These are phyloP conservation scores for Riparia riparia DNA, from an alignment of 2,113 vertebrate genomes.

Conservation along the genomic window DNA sequence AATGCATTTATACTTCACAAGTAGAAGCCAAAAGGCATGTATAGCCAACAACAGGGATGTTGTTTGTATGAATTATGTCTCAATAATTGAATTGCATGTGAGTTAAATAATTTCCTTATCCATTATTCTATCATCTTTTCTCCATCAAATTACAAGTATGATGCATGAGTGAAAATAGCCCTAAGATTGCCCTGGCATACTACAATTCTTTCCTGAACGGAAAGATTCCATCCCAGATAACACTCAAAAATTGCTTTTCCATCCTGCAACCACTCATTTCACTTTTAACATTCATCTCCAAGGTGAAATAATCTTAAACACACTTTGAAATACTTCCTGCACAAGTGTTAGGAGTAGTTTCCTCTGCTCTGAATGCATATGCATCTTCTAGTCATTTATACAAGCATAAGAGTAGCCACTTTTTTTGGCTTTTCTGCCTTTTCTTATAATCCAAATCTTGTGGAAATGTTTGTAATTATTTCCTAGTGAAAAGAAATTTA, in stretches of 20 bases:
- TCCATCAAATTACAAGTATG: neutral
- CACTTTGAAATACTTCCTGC: neutral
- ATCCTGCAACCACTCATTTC: neutral
- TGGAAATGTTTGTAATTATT: neutral
- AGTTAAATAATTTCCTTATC: neutral
- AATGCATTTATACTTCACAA: neutral
- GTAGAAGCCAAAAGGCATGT: neutral
- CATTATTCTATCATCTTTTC: neutral
- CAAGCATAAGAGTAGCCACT: neutral
- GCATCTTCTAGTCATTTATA: neutral
- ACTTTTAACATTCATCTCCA: constrained; percentile 2
- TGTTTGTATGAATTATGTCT: neutral
- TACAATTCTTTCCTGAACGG: neutral
- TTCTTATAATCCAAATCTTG: neutral
- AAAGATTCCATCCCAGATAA: neutral
- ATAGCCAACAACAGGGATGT: neutral
- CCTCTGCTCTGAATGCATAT: neutral
- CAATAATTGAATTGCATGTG: neutral
- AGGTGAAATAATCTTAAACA: neutral
- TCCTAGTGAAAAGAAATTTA: neutral
- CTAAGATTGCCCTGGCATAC: neutral
- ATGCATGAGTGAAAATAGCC: constrained; percentile 17
- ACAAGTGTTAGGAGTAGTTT: neutral
- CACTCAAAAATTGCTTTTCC: constrained; percentile 19
- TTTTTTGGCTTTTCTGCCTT: neutral